Evolutionary conservation across 2,113 vertebrate genomes (phyloP), one percentile per base, ranked within the genome.

Genomic region (Nerophis lumbriciformis): DNA sequence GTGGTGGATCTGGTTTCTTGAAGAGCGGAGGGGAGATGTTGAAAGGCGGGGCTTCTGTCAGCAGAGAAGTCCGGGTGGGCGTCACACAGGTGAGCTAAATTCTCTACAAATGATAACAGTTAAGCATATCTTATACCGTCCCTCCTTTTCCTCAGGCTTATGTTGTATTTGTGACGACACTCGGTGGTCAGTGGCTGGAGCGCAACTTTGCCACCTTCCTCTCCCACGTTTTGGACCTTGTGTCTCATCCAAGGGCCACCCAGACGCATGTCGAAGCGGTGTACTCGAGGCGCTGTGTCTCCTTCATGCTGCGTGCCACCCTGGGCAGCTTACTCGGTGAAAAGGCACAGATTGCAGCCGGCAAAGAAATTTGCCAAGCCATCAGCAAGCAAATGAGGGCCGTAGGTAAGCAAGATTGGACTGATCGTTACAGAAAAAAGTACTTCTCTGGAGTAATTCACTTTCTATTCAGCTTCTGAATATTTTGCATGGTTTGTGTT

Each of bases 301-400:
- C 96, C 66, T 99, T 99, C 72, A 97, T 98, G 84, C 89, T 99
- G 10, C 92, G 95, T 39, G 94, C 97, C 68, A 97, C 97, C 0
- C 92, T 98, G 72, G 97, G 97, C 38, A 94, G 95, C 78, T 85
- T 99, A 57, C 87, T 99, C 0, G 96, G 97, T 0, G 97, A 99
- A 82, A 99, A 99, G 83, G 97, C 97, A 10, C 97, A 99, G 89
- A 98, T 98, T 67, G 97, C 97, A 44, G 96, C 96, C 56, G 96
- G 94, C 69, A 98, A 97, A 88, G 97, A 99, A 83, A 92, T 99
- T 74, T 99, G 97, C 84, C 96, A 98, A 87, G 97, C 97, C 73
- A 98, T 99, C 86, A 91, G 91, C 77, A 99, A 98, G 81, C 97
- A 99, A 77, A 99, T 98, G 96, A 97, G 95, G 90, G 94, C 95